phyloP scores from a whole-genome alignment of 2,797 vertebrate species.

The Epinephelus coioides region DNA sequence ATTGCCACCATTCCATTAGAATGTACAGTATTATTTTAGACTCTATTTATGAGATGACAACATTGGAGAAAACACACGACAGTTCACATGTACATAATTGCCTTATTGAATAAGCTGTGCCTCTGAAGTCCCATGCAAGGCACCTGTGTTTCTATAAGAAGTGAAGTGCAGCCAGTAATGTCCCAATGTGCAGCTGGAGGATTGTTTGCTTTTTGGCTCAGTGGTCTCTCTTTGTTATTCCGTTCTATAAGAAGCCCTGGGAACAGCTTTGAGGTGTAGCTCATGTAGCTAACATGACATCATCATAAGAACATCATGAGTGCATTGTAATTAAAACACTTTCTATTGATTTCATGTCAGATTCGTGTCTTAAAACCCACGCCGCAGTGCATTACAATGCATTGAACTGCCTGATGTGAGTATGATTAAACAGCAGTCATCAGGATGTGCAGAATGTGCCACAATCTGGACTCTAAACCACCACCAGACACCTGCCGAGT shows the following conservation, averaged over 20 bases:
- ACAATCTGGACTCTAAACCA: slow-evolving; percentile 27
- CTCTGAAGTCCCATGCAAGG: slow-evolving; percentile 62
- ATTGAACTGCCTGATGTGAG: slow-evolving; percentile 28
- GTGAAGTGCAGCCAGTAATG: slow-evolving; percentile 51
- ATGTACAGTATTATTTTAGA: slow-evolving; percentile 65
- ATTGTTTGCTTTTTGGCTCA: slow-evolving; percentile 36
- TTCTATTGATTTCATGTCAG: slow-evolving; percentile 40
- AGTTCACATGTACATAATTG: slow-evolving; percentile 71
- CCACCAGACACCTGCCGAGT: slow-evolving; percentile 18
- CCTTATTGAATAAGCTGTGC: slow-evolving; percentile 78
- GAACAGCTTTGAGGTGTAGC: slow-evolving; percentile 49
- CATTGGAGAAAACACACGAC: slow-evolving; percentile 37
- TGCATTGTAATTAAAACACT: slow-evolving; percentile 48
- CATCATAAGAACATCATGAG: slow-evolving; percentile 44
- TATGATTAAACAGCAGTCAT: slow-evolving; percentile 5
- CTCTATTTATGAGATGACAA: slow-evolving; percentile 58
- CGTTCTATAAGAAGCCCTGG: slow-evolving; percentile 46
- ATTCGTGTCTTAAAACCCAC: slow-evolving; percentile 46
- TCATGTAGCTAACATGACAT: slow-evolving; percentile 52
- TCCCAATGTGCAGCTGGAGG: slow-evolving; percentile 47
- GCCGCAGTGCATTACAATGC: slow-evolving; percentile 33
- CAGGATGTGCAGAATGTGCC: slow-evolving; percentile 23
- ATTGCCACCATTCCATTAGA: slow-evolving; percentile 47
- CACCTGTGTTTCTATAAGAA: slow-evolving; percentile 59
- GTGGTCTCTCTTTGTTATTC: slow-evolving; percentile 34